Evolutionary conservation across 2,797 vertebrate species (phyloP), one percentile per base, ranked within the genome.

Genomic region (Allobates femoralis): DNA sequence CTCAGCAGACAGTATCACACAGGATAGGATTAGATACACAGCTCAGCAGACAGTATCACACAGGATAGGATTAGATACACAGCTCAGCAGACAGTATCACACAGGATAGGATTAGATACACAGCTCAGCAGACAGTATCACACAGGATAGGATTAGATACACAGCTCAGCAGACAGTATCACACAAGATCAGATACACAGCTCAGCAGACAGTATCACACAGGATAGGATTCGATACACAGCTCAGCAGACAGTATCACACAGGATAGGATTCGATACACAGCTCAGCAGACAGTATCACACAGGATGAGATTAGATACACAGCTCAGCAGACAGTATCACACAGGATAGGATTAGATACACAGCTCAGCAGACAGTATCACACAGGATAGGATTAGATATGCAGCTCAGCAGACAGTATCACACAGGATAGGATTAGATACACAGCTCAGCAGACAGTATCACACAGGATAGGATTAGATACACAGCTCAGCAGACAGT

Each of bases 321-420:
- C 30, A 7, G 16, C 30, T 19, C 64, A 67, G 28, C 30, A 67
- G 28, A 67, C 16, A 2, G 64, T 19, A 67, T 67, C 64, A 67
- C 64, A 67, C 28, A 67, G 5, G 58, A 12, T 11, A 67, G 64
- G 64, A 6, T 67, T 11, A 67, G n/a, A n/a, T n/a, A n/a, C n/a
- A n/a, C n/a, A n/a, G 66, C 34, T 34, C 66, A 69, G 11, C 32
- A 37, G 18, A 21, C 16, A 5, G 66, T 21, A 69, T 69, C 66
- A n/a, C n/a, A n/a, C n/a, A n/a, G n/a, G n/a, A n/a, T n/a, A 41
- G 67, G 34, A 71, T 71, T 41, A 71, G 67, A 71, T 37, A 71
- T 34, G 37, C 26, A 0, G 26, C 7, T 15, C 16, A 18, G 16
- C 60, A 64, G 60, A 64, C 60, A 28, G 60, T 30, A 64, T 64